Conservation (phyloP, 2,888 invertebrate species). For the Ditula angustiorana region DNA sequence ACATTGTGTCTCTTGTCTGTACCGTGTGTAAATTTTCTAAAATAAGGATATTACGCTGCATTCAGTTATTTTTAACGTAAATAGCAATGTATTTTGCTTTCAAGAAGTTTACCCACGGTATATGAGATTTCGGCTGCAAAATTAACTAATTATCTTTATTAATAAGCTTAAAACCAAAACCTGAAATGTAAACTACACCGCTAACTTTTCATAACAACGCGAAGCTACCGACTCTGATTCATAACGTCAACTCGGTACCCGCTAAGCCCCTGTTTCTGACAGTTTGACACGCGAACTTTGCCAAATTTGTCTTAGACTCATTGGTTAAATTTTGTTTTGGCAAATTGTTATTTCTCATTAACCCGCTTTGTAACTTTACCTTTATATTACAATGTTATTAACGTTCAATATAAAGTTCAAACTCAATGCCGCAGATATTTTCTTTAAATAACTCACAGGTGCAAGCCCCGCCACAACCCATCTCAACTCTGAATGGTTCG, state of each 20-base stretch:
- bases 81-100: neutral
- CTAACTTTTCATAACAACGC: slow-evolving; percentile 6
- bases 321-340: slow-evolving; percentile 24
- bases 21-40: too few relatives aligned
- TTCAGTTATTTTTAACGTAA: neutral
- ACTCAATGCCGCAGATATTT: too few relatives aligned
- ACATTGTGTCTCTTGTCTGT: too few relatives aligned
- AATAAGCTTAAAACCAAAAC: slow-evolving; percentile 1
- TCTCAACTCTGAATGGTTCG: too few relatives aligned
- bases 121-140: neutral
- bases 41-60: neutral
- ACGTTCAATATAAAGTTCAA: neutral
- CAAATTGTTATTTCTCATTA: slow-evolving; percentile 4
- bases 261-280: slow-evolving; percentile 24
- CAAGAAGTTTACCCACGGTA: neutral
- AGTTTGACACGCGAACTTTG: slow-evolving; percentile 34
- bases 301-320: slow-evolving; percentile 23
- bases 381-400: neutral
- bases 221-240: slow-evolving; percentile 16
- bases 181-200: slow-evolving; percentile 23
- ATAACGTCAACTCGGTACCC: slow-evolving; percentile 14
- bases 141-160: slow-evolving; percentile 5
- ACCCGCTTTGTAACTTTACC: neutral
- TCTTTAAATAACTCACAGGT: too few relatives aligned
- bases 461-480: too few relatives aligned